Conservation (phyloP, 2,888 invertebrate species). For the Stenotaenia linearis region DNA sequence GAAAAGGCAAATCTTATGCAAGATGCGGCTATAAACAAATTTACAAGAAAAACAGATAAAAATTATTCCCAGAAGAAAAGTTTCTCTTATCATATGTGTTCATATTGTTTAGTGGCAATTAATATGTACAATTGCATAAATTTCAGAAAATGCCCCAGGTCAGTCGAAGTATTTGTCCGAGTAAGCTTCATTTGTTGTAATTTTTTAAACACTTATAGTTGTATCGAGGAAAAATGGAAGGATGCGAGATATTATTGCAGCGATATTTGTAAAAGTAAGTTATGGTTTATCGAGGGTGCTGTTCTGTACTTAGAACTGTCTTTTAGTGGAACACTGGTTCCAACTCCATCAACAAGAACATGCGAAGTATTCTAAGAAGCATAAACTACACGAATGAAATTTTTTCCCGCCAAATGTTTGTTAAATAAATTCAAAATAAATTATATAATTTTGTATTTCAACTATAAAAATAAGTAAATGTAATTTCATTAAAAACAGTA, state of each 20-base stretch:
- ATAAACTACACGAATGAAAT: no score
- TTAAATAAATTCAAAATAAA: no score
- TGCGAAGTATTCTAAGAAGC: no score
- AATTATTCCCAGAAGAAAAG: background rate
- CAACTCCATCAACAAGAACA: background rate
- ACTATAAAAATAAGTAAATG: no score
- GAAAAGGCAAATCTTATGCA: background rate
- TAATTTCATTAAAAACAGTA: no score
- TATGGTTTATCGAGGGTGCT: no score
- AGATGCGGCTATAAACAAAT: background rate
- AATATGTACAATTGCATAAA: background rate
- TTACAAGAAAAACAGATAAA: background rate
- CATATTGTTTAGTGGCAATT: background rate
- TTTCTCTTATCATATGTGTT: background rate
- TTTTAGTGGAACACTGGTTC: background rate
- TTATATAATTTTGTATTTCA: no score
- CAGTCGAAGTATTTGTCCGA: no score
- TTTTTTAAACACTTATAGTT: no score
- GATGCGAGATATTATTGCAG: background rate
- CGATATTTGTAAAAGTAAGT: background rate
- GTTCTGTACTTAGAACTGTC: no score
- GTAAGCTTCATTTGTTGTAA: no score
- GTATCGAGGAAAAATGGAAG: background rate
- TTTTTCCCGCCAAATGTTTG: no score
- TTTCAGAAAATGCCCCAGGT: background rate